These are phyloP conservation scores for Hippopotamyrus pictus DNA, from an alignment of 2,797 vertebrate genomes.

Conservation along the genomic window DNA sequence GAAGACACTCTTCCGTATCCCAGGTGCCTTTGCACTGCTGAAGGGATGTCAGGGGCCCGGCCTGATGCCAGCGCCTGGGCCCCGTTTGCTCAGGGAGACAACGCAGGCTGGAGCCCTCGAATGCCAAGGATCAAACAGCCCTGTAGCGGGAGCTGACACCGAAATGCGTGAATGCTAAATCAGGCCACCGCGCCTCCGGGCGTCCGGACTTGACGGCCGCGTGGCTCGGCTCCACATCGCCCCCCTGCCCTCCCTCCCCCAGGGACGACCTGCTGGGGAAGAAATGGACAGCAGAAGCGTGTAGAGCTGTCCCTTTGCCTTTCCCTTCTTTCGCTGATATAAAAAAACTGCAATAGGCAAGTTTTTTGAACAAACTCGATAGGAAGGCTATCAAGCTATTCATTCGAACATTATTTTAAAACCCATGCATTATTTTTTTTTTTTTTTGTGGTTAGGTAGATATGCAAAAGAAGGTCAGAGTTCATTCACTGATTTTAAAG, in stretches of 20 bases:
- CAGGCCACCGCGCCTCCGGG: not conserved
- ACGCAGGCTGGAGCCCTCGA: not conserved
- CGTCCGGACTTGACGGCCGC: not conserved
- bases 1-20: not conserved
- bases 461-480: not conserved
- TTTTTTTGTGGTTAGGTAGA: not conserved
- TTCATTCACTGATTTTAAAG: not conserved
- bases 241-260: constrained; percentile 30
- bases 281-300: not conserved
- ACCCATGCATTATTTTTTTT: not conserved
- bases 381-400: not conserved
- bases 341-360: not conserved
- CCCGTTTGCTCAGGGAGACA: not conserved
- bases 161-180: not conserved
- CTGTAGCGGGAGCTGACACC: not conserved
- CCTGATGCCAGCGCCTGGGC: not conserved
- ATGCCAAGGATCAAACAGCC: not conserved
- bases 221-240: constrained; percentile 19
- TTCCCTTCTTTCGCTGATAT: constrained; percentile 42
- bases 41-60: not conserved
- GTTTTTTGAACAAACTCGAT: not conserved
- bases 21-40: not conserved
- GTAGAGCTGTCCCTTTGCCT: constrained; percentile 47
- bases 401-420: not conserved
- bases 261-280: not conserved